Evolutionary conservation across 2,888 invertebrate species (phyloP).

Genomic region (Lamproptera curius): DNA sequence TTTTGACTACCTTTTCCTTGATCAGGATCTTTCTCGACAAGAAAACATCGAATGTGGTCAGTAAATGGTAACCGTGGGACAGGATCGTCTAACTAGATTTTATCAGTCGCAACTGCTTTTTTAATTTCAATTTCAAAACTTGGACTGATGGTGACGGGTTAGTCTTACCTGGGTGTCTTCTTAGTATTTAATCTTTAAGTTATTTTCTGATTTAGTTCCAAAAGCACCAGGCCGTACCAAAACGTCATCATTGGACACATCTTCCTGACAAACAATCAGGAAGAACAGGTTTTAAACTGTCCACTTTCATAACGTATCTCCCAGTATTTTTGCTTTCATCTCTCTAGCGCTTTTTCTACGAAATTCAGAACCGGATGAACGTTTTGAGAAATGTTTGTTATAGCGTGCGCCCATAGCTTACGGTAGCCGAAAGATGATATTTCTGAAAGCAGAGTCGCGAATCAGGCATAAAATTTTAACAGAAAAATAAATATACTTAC

Average conservation of each 20-base stretch:
- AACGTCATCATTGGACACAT: not conserved
- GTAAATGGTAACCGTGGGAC: not conserved
- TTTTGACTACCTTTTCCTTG: not conserved
- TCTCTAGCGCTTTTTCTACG: not conserved
- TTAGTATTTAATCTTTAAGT: not conserved
- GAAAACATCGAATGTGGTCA: not conserved
- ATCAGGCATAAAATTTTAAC: not conserved
- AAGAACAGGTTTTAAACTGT: not conserved
- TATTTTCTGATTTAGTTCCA: not conserved
- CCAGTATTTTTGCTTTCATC: not conserved
- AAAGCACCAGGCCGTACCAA: not conserved
- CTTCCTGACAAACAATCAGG: not conserved
- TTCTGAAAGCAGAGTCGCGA: not conserved
- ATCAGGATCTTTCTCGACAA: not conserved
- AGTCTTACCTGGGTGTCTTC: not conserved
- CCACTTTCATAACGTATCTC: not conserved
- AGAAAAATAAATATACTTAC: not conserved
- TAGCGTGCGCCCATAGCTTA: not conserved
- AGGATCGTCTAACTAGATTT: not conserved
- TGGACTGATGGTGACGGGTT: not conserved
- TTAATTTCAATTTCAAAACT: not conserved
- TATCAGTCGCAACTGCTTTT: not conserved
- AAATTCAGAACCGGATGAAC: not conserved
- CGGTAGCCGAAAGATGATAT: not conserved
- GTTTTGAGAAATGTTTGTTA: not conserved